Conservation (phyloP, 2,113 vertebrate genomes). For the Pheucticus melanocephalus region DNA sequence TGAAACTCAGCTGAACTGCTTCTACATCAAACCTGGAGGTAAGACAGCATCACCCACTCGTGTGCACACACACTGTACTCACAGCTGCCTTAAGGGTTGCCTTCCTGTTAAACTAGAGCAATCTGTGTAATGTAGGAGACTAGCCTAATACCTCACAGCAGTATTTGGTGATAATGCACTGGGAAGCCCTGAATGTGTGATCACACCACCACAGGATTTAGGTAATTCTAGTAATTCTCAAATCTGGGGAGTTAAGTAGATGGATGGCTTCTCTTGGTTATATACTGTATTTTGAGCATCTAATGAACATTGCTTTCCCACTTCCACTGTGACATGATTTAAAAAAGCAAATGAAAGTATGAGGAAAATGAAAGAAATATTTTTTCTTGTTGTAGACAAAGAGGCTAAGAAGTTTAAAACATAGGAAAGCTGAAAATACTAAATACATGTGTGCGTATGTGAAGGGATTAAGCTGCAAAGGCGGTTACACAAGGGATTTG, state of each 20-base stretch:
- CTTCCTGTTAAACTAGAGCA: not conserved
- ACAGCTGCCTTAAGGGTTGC: not conserved
- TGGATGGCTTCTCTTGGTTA: not conserved
- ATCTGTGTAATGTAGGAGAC: not conserved
- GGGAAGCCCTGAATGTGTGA: not conserved
- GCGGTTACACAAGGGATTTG: not conserved
- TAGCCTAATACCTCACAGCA: not conserved
- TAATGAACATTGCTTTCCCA: not conserved
- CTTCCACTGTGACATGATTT: not conserved
- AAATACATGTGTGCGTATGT: not conserved
- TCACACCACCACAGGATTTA: not conserved
- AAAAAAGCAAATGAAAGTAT: not conserved
- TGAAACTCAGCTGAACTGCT: conserved; percentile 85
- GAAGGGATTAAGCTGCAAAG: not conserved
- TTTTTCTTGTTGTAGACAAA: not conserved
- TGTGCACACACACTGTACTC: not conserved
- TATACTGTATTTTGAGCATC: not conserved
- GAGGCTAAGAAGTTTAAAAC: not conserved
- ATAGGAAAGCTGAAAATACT: not conserved
- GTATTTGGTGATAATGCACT: not conserved
- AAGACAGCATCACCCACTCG: conserved; percentile 56
- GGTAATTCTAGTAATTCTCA: not conserved
- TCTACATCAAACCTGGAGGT: conserved; percentile 89
- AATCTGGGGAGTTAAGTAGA: not conserved
- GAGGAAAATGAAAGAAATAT: not conserved